These are phyloP conservation scores for Metalampra italica DNA, from an alignment of 2,888 invertebrate species.

Conservation along the genomic window DNA sequence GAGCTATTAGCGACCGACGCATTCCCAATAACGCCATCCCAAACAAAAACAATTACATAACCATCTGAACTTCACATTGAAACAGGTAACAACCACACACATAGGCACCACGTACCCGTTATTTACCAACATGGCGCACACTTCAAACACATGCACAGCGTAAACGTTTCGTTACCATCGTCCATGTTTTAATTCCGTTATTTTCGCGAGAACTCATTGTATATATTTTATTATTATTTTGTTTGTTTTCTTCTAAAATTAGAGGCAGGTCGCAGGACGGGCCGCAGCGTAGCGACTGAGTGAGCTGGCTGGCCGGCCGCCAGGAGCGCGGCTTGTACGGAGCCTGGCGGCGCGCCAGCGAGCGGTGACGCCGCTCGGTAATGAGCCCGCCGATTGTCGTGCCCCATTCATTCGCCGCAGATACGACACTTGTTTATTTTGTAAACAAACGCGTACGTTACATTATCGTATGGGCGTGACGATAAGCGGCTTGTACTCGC, in stretches of 20 bases:
- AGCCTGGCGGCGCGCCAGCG: slow-evolving; percentile 47
- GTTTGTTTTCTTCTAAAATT: slow-evolving; percentile 29
- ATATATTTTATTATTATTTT: slow-evolving; percentile 25
- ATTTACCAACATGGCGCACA: neutral
- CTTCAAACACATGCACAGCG: slow-evolving; percentile 22
- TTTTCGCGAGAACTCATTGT: slow-evolving; percentile 57
- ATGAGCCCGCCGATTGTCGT: slow-evolving; percentile 17
- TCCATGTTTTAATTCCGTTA: slow-evolving; percentile 61
- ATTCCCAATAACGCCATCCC: neutral
- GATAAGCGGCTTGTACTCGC: slow-evolving; percentile 11
- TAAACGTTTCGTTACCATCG: slow-evolving; percentile 34
- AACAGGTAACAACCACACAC: slow-evolving; percentile 34
- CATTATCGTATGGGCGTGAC: slow-evolving; percentile 33
- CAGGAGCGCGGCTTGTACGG: slow-evolving; percentile 35
- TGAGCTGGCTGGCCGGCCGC: slow-evolving; percentile 41
- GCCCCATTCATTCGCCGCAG: slow-evolving; percentile 42
- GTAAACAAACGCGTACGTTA: slow-evolving; percentile 56
- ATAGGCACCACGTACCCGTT: slow-evolving; percentile 16
- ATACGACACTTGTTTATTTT: slow-evolving; percentile 56
- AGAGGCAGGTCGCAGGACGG: slow-evolving; percentile 33
- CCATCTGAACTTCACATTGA: slow-evolving; percentile 47
- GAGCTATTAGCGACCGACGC: too few species aligned
- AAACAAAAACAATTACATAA: slow-evolving; percentile 56
- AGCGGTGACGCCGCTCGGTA: slow-evolving; percentile 24
- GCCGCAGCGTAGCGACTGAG: slow-evolving; percentile 48